Percentiles rank a stretch among this genome's conserved stretches.
phyloP scores from a whole-genome alignment of 2,113 vertebrate species.

The Brachirus orientalis region DNA sequence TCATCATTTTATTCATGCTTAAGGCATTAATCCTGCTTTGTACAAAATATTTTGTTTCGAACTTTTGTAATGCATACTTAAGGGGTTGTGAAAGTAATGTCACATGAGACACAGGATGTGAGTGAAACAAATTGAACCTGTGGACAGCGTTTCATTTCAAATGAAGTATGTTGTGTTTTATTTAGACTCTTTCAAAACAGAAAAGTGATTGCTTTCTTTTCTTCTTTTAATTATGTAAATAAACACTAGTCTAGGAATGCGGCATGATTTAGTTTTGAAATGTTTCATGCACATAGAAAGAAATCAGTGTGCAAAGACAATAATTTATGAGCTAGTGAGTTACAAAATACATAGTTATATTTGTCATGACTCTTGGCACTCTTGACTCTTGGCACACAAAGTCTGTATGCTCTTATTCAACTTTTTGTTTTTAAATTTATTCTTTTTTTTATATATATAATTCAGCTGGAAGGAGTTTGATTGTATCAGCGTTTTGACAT shows the following conservation, averaged over 20 bases:
- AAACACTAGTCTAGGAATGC: background rate
- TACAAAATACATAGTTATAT: too few species aligned
- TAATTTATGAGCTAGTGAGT: background rate
- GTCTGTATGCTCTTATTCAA: too few species aligned
- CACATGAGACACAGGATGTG: background rate
- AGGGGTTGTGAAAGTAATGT: conserved; percentile 2
- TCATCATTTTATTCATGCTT: background rate
- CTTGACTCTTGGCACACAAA: too few species aligned
- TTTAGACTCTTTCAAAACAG: too few species aligned
- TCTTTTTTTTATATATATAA: too few species aligned
- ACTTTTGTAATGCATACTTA: background rate
- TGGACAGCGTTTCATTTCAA: too few species aligned
- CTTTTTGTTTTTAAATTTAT: too few species aligned
- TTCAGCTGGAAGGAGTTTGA: too few species aligned
- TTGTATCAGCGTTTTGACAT: background rate
- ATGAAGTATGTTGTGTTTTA: too few species aligned
- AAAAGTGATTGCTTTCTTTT: background rate
- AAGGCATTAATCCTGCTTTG: too few species aligned
- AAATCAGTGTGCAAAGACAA: background rate
- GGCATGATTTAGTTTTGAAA: conserved; percentile 1
- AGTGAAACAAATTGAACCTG: background rate
- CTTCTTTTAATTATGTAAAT: background rate
- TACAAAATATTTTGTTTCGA: background rate
- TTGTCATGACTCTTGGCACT: too few species aligned
- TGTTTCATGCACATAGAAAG: background rate